Percentiles rank a stretch among this genome's conserved stretches.
Evolutionary conservation across 1,140 invertebrate species (phyloP).

Genomic region (Homarus americanus): DNA sequence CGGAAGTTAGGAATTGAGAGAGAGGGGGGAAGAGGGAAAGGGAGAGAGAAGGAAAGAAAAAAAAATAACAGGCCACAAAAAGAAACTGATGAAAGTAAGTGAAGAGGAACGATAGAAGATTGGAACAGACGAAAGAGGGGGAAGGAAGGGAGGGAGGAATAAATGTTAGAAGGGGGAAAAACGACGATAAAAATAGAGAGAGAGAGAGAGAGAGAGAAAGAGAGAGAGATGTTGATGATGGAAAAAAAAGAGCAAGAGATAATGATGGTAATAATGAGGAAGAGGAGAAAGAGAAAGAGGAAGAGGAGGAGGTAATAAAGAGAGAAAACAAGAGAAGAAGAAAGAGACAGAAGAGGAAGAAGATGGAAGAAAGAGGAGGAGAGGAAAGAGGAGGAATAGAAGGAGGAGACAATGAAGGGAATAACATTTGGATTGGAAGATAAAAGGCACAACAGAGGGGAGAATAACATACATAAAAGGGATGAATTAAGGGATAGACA

Average conservation of each 20-base stretch:
- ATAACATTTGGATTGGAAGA: too few species aligned
- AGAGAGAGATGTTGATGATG: neutral
- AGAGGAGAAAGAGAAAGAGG: neutral
- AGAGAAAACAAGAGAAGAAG: too few species aligned
- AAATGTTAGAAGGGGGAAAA: too few species aligned
- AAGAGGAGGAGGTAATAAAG: too few species aligned
- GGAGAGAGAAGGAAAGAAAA: neutral
- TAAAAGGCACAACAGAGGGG: too few species aligned
- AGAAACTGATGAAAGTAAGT: neutral
- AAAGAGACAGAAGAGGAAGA: neutral
- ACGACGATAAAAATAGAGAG: too few species aligned
- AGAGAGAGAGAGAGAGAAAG: neutral
- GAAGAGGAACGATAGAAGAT: neutral
- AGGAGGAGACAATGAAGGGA: too few species aligned
- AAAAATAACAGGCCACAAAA: neutral
- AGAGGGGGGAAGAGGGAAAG: too few species aligned
- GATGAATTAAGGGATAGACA: too few species aligned
- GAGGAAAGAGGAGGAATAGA: too few species aligned
- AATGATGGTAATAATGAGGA: neutral
- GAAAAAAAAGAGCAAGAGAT: neutral
- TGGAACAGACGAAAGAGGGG: neutral
- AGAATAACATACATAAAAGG: too few species aligned
- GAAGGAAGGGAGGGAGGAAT: neutral
- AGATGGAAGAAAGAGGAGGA: too few species aligned
- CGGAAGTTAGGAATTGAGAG: neutral